These are phyloP conservation scores for Ophioninae sp. DNA, from an alignment of 2,888 invertebrate species.

Conservation along the genomic window DNA sequence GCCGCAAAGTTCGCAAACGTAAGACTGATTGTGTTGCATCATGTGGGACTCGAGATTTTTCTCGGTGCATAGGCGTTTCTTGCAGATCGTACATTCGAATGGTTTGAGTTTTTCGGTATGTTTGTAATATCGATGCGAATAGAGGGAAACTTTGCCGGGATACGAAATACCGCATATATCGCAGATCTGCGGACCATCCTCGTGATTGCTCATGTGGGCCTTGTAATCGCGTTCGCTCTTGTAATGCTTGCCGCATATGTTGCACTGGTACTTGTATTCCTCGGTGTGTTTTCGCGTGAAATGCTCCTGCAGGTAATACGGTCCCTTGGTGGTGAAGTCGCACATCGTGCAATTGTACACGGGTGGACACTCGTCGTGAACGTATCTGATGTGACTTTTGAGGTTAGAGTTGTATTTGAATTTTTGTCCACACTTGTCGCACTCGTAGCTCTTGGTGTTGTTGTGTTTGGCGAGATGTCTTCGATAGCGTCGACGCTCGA, in stretches of 20 bases:
- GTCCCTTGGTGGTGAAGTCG: slow-evolving; percentile 60
- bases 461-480: slow-evolving; percentile 61
- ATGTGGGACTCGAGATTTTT: slow-evolving; percentile 58
- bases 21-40: slow-evolving; percentile 63
- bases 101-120: slow-evolving; percentile 61
- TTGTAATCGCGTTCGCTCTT: slow-evolving; percentile 62
- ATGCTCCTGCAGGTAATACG: slow-evolving; percentile 57
- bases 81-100: slow-evolving; percentile 61
- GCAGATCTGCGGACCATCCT: slow-evolving; percentile 63
- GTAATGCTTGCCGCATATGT: slow-evolving; percentile 62
- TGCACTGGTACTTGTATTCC: slow-evolving; percentile 63
- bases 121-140: slow-evolving; percentile 63
- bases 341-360: slow-evolving; percentile 61
- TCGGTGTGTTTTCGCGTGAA: slow-evolving; percentile 61
- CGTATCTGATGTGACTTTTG: slow-evolving; percentile 60
- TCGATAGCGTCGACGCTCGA: slow-evolving; percentile 55
- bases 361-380: slow-evolving; percentile 63
- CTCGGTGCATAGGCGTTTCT: slow-evolving; percentile 54
- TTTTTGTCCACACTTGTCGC: slow-evolving; percentile 64
- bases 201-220: slow-evolving; percentile 62
- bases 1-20: slow-evolving; percentile 63
- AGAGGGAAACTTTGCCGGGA: slow-evolving; percentile 64
- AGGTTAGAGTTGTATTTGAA: slow-evolving; percentile 64
- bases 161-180: slow-evolving; percentile 65
- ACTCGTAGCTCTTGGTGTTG: slow-evolving; percentile 60